Conservation (phyloP, 2,113 vertebrate genomes). For the Rhadina sibilatrix region DNA sequence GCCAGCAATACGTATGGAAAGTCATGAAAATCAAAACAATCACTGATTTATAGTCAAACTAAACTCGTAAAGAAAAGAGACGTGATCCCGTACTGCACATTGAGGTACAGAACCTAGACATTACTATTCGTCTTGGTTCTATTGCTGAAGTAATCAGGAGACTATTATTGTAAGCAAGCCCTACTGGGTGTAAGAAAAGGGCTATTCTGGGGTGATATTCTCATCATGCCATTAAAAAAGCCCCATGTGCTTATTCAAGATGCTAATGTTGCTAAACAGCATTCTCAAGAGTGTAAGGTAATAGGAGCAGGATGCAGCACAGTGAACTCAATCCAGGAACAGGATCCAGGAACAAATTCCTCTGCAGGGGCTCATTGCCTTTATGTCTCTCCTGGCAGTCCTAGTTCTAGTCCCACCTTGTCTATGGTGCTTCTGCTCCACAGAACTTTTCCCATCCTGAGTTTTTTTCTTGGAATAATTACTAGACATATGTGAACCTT, state of each 20-base stretch:
- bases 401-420: not conserved
- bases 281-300: not conserved
- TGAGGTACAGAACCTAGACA: not conserved
- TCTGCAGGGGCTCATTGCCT: not conserved
- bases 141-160: not conserved
- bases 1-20: not conserved
- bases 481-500: not conserved
- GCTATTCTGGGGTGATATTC: not conserved
- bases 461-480: not conserved
- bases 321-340: not conserved
- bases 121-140: not conserved
- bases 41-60: not conserved
- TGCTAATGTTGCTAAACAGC: not conserved
- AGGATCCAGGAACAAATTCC: not conserved
- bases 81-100: not conserved
- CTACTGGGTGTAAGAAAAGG: not conserved
- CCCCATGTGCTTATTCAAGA: not conserved
- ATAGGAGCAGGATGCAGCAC: not conserved
- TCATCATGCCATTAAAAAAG: not conserved
- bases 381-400: not conserved
- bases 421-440: not conserved
- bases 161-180: not conserved
- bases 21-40: not conserved
- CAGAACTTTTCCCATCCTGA: not conserved
- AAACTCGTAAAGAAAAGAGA: not conserved